A percentile compares a stretch with the other conserved stretches of the same genome.
Conservation (phyloP, 2,797 vertebrate genomes). For the Syngnathus acus region DNA sequence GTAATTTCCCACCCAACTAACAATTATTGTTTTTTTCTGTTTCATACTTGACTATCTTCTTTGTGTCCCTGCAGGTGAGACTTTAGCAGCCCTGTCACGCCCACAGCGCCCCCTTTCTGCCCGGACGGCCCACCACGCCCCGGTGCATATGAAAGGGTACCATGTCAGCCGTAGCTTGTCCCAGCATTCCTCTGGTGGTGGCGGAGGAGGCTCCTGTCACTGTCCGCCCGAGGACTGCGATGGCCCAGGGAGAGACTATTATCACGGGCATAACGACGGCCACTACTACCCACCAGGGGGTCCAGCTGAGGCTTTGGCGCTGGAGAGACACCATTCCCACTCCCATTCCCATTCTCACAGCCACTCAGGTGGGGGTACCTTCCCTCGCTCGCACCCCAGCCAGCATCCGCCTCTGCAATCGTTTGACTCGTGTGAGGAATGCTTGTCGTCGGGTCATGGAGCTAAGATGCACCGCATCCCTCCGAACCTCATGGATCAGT, state of each 20-base stretch:
- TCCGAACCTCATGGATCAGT: slow-evolving; percentile 89
- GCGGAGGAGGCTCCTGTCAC: slow-evolving; percentile 73
- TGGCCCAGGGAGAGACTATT: slow-evolving; percentile 72
- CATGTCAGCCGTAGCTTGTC: slow-evolving; percentile 93
- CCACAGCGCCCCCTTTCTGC: slow-evolving; percentile 78
- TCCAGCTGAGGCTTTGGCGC: slow-evolving; percentile 72
- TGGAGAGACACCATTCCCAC: slow-evolving; percentile 64
- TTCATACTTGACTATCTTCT: neutral
- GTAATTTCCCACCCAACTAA: no score
- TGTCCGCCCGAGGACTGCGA: slow-evolving; percentile 83
- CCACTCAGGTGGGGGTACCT: slow-evolving; percentile 86
- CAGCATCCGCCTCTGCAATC: slow-evolving; percentile 78
- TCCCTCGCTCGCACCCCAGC: slow-evolving; percentile 90
- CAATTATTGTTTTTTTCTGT: neutral
- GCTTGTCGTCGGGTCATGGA: slow-evolving; percentile 68
- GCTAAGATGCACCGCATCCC: slow-evolving; percentile 92
- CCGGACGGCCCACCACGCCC: slow-evolving; percentile 75
- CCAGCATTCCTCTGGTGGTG: slow-evolving; percentile 79
- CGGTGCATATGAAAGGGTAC: slow-evolving; percentile 86
- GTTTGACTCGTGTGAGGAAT: slow-evolving; percentile 94
- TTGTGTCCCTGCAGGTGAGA: slow-evolving; percentile 68
- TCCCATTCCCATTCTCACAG: slow-evolving; percentile 59
- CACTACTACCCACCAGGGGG: slow-evolving; percentile 79
- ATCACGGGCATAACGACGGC: slow-evolving; percentile 69
- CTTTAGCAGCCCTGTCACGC: slow-evolving; percentile 74